phyloP scores from a whole-genome alignment of 2,113 vertebrate genomes.

The Silurus glanis region DNA sequence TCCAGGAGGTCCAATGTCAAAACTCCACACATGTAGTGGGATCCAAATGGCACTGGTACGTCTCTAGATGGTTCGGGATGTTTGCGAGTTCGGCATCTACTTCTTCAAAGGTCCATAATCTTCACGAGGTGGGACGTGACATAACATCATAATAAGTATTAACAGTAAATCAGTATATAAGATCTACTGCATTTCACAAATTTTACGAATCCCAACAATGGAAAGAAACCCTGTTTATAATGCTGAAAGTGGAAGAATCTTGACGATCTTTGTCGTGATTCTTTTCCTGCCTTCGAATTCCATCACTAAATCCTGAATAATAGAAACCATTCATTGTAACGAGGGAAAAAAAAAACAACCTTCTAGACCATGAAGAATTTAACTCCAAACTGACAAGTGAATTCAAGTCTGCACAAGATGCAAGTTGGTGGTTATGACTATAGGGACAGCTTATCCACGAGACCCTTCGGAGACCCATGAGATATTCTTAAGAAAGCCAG shows the following conservation, averaged over 20 bases:
- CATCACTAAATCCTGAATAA: neutral
- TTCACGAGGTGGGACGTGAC: too few relatives aligned
- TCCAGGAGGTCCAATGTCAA: too few relatives aligned
- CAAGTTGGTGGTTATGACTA: neutral
- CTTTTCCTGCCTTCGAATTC: neutral
- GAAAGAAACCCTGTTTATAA: neutral
- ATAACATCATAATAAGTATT: too few relatives aligned
- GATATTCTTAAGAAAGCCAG: neutral
- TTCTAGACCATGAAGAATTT: neutral
- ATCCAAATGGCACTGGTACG: too few relatives aligned
- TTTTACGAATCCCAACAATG: neutral
- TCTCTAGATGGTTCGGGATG: too few relatives aligned
- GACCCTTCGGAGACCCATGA: neutral
- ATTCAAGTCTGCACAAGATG: neutral
- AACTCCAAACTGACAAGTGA: neutral
- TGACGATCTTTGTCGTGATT: neutral
- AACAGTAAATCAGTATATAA: too few relatives aligned
- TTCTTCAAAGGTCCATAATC: too few relatives aligned
- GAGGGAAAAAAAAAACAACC: neutral
- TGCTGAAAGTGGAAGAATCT: neutral
- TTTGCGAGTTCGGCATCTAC: too few relatives aligned
- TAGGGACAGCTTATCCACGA: neutral
- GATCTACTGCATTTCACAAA: neutral
- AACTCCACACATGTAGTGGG: too few relatives aligned
- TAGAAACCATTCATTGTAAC: neutral